Evolutionary conservation across 2,797 vertebrate species (phyloP).

Genomic region (Oceanodroma leucorhoa): DNA sequence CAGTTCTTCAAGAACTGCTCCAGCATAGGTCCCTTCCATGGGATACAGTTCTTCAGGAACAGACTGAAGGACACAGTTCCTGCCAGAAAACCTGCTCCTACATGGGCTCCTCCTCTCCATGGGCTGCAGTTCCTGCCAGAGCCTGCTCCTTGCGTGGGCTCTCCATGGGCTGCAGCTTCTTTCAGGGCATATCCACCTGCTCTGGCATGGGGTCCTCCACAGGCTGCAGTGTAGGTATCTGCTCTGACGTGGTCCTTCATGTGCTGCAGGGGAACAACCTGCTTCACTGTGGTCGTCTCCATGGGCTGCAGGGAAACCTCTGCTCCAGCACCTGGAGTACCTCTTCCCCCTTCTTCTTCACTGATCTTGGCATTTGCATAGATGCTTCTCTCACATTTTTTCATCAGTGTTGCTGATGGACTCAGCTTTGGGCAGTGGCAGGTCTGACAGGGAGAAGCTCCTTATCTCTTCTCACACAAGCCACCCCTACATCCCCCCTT

Average conservation of each 20-base stretch:
- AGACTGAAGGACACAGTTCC: background rate
- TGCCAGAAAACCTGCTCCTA: background rate
- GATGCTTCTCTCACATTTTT: background rate
- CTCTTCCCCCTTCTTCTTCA: background rate
- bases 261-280: background rate
- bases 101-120: background rate
- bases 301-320: background rate
- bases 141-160: background rate
- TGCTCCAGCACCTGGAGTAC: background rate
- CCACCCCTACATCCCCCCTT: background rate
- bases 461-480: background rate
- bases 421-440: background rate
- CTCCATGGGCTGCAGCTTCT: background rate
- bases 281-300: background rate
- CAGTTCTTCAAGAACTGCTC: background rate
- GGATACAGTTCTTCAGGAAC: background rate
- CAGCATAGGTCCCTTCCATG: fast-evolving
- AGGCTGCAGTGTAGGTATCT: background rate
- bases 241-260: background rate
- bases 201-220: background rate
- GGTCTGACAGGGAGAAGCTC: background rate
- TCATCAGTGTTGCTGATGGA: background rate
- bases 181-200: background rate
- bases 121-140: background rate
- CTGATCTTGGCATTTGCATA: background rate